phyloP scores from a whole-genome alignment of 2,888 invertebrate species.

The Orchesellides sinensis region DNA sequence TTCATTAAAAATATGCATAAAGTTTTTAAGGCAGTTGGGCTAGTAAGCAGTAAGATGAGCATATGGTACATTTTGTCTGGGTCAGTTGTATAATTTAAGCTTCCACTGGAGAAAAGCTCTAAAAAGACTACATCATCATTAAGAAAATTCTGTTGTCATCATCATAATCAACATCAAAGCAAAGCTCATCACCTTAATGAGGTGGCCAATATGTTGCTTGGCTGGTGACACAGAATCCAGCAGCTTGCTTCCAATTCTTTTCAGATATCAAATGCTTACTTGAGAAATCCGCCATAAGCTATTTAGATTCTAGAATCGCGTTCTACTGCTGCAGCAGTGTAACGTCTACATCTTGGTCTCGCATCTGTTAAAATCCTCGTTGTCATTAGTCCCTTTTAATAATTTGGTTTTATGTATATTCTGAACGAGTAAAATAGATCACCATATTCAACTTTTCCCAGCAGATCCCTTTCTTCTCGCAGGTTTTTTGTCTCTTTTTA shows the following conservation, averaged over 20 bases:
- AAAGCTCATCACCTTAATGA: slow-evolving; percentile 65
- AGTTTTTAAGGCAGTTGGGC: too few species aligned
- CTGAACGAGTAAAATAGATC: neutral
- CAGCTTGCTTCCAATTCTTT: neutral
- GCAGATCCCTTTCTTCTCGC: neutral
- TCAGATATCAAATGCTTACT: too few species aligned
- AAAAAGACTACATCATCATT: slow-evolving; percentile 49
- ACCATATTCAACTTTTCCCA: slow-evolving; percentile 1
- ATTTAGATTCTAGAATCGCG: too few species aligned
- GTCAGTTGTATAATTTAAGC: slow-evolving; percentile 16
- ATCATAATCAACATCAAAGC: slow-evolving; percentile 63
- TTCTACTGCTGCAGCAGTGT: neutral
- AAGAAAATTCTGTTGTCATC: slow-evolving; percentile 56
- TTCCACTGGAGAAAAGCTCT: neutral
- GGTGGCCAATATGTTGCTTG: slow-evolving; percentile 57
- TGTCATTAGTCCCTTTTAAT: slow-evolving; percentile 26
- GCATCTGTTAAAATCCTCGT: slow-evolving; percentile 14
- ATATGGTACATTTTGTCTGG: slow-evolving; percentile 34
- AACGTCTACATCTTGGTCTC: neutral
- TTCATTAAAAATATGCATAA: too few species aligned
- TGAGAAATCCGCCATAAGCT: too few species aligned
- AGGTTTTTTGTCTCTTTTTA: neutral
- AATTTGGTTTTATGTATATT: slow-evolving; percentile 9
- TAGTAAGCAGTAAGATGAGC: too few species aligned
- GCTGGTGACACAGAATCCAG: neutral